Evolutionary conservation across 1,140 invertebrate species (phyloP), one percentile per base, ranked within the genome.

Genomic region (Papilio polytes): DNA sequence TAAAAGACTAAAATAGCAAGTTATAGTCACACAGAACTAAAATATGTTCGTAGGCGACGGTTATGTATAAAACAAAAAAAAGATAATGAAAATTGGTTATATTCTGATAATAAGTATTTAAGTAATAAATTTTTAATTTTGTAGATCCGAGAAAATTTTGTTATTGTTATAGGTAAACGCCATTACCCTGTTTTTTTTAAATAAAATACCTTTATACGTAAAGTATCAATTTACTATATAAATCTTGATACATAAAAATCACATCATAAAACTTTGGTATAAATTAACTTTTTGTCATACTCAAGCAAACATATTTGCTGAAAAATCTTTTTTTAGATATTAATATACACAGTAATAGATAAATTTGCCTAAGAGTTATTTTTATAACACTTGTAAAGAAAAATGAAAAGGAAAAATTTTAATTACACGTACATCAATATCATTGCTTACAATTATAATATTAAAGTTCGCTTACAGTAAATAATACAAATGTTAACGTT

Each of bases 201-300:
- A 83, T 80, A 79, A 83, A 85, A 80, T 56, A 77, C 51, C 6
- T 36, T n/a, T 80, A 80, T 86, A 87, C 74, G 77, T 91, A 91
- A 92, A 90, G 89, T 93, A 91, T 88, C 87, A 93, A 92, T 92
- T 93, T 93, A 92, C 84, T 91, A 80, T 84, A 89, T 88, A 88
- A 87, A 88, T 86, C 89, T 90, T 83, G 84, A 88, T 89, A 90
- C 84, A 91, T 91, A 87, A 41, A 91, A 86, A 84, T 85, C 84
- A 86, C 82, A 88, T 85, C 87, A 77, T 88, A 87, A 86, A 85
- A 86, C 87, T 90, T 92, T 90, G 89, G 89, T 91, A 89, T 84
- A 63, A 80, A 74, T 85, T 82, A 79, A 70, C 56, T 80, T 76
- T 85, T 66, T 83, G 59, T 66, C 66, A 20, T 80, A 78, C 12